These are phyloP conservation scores for Tanytarsus gracilentus DNA, from an alignment of 2,888 invertebrate genomes.

Conservation along the genomic window DNA sequence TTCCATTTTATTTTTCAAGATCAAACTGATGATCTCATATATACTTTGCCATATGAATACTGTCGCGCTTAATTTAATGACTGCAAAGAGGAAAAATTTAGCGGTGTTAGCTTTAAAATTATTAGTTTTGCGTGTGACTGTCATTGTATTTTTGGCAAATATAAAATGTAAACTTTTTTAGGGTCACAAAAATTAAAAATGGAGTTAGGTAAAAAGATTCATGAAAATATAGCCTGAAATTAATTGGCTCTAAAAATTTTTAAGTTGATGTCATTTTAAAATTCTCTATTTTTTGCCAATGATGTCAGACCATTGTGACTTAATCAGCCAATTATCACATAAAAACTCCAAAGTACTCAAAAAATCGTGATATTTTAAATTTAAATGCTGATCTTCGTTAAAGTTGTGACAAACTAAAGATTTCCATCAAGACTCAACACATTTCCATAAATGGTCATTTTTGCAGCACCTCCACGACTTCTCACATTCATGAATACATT, in stretches of 20 bases:
- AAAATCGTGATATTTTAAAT: background rate
- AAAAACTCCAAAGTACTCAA: no score
- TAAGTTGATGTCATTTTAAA: no score
- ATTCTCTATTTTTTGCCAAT: no score
- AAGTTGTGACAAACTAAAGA: background rate
- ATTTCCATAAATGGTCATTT: slow-evolving; percentile 19
- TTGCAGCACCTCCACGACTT: background rate
- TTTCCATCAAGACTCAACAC: background rate
- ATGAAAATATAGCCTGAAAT: no score
- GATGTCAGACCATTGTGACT: no score
- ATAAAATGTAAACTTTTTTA: no score
- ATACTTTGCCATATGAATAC: background rate
- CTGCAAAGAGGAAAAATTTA: no score
- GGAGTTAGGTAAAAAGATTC: no score
- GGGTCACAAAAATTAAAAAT: no score
- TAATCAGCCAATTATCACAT: no score
- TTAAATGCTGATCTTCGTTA: background rate
- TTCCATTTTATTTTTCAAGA: background rate
- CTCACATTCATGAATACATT: background rate
- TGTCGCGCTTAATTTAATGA: background rate
- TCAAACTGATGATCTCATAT: slow-evolving; percentile 21
- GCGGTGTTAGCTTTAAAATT: background rate
- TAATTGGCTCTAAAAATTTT: no score
- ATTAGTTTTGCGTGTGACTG: background rate
- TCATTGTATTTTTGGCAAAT: background rate